Percentiles rank a stretch among this genome's conserved stretches.
Conservation (phyloP, 2,113 vertebrate genomes). For the Eleginops maclovinus region DNA sequence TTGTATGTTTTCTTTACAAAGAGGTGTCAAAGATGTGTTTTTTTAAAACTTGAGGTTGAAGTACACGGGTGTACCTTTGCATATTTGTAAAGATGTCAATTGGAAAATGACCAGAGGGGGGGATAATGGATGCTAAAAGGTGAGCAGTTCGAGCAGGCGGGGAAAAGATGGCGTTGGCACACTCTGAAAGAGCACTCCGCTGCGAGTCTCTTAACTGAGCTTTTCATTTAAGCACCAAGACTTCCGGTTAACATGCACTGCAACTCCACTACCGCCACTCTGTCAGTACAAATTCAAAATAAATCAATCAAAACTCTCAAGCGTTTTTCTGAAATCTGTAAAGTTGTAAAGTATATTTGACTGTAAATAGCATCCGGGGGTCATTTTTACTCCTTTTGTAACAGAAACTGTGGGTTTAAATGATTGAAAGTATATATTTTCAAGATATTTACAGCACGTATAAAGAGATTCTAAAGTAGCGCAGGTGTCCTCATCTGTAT, state of each 20-base stretch:
- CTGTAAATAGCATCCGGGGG: slow-evolving; percentile 82
- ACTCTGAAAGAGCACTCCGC: slow-evolving; percentile 68
- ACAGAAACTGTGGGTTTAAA: slow-evolving; percentile 75
- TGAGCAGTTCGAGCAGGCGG: slow-evolving; percentile 66
- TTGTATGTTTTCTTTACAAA: slow-evolving; percentile 68
- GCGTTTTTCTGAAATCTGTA: slow-evolving; percentile 73
- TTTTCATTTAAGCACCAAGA: slow-evolving; percentile 45
- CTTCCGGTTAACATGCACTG: slow-evolving; percentile 49
- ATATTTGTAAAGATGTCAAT: slow-evolving; percentile 73
- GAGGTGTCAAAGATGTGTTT: slow-evolving; percentile 56
- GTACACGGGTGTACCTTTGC: slow-evolving; percentile 68
- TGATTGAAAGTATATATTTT: slow-evolving; percentile 67
- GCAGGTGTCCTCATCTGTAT: slow-evolving; percentile 61
- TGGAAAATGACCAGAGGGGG: slow-evolving; percentile 49
- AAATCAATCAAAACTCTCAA: slow-evolving; percentile 51
- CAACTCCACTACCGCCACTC: slow-evolving; percentile 21
- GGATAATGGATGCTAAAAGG: slow-evolving; percentile 42
- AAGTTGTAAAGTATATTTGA: slow-evolving; percentile 86
- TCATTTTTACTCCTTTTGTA: slow-evolving; percentile 83
- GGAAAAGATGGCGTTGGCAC: slow-evolving; percentile 30
- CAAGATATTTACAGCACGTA: slow-evolving; percentile 67
- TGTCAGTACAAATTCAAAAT: slow-evolving; percentile 10
- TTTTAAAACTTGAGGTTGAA: slow-evolving; percentile 63
- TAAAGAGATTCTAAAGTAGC: slow-evolving; percentile 60
- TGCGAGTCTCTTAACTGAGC: slow-evolving; percentile 33